These are phyloP conservation scores for Fundulus diaphanus DNA, from an alignment of 2,797 vertebrate species.

Conservation along the genomic window DNA sequence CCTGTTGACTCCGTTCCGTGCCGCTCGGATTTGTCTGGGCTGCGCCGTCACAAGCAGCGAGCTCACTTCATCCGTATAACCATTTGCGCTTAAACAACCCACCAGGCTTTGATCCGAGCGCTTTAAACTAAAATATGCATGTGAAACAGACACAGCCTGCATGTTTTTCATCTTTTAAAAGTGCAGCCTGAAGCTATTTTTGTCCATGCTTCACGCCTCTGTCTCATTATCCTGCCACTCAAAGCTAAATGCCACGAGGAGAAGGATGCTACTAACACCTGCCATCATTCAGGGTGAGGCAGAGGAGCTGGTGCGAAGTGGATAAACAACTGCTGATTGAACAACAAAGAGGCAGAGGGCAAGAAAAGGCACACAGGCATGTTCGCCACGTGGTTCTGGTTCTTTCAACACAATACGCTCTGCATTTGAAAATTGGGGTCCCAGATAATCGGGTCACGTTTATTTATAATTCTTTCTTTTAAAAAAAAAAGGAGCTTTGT, in stretches of 20 bases:
- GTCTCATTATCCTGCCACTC: slow-evolving; percentile 31
- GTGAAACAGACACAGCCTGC: slow-evolving; percentile 30
- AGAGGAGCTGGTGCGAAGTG: slow-evolving; percentile 25
- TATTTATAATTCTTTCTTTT: background rate
- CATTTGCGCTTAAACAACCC: slow-evolving; percentile 28
- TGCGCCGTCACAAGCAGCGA: slow-evolving; percentile 19
- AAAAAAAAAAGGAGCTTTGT: background rate
- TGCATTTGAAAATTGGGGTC: slow-evolving; percentile 7
- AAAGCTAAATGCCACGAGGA: slow-evolving; percentile 36
- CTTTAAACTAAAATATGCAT: slow-evolving; percentile 40
- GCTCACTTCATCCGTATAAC: slow-evolving; percentile 32
- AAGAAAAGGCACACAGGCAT: slow-evolving; percentile 2
- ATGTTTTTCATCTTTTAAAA: slow-evolving; percentile 35
- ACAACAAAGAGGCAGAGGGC: slow-evolving; percentile 17
- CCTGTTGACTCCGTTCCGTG: slow-evolving; percentile 22
- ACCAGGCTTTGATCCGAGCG: slow-evolving; percentile 31
- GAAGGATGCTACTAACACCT: slow-evolving; percentile 31
- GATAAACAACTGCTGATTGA: slow-evolving; percentile 25
- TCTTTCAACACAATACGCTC: slow-evolving; percentile 15
- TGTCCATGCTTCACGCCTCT: slow-evolving; percentile 26
- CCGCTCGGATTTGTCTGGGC: slow-evolving; percentile 13
- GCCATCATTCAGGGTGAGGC: slow-evolving; percentile 33
- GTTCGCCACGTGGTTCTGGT: slow-evolving; percentile 12
- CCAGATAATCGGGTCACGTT: background rate
- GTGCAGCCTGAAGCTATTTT: slow-evolving; percentile 49